Conservation (phyloP, 2,113 vertebrate species). For the Corythornis cristatus region DNA sequence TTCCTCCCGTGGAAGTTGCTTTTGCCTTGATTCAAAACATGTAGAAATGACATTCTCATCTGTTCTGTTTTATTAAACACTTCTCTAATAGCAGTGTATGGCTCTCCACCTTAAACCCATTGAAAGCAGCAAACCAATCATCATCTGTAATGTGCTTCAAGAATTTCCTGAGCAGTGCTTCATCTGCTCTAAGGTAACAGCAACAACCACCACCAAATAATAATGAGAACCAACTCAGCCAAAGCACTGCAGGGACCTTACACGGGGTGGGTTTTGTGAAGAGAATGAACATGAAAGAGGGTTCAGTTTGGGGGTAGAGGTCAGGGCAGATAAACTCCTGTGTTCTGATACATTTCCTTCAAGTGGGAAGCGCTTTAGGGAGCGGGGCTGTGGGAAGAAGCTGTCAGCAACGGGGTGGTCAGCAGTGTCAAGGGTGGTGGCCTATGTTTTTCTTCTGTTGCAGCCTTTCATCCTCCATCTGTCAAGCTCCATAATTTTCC, state of each 20-base stretch:
- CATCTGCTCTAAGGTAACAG: constrained; percentile 42
- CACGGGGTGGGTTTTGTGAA: constrained; percentile 76
- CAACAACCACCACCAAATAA: neutral
- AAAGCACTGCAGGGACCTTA: constrained; percentile 68
- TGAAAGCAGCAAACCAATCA: neutral
- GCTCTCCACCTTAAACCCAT: neutral
- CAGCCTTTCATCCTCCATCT: constrained; percentile 74
- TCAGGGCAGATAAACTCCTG: constrained; percentile 81
- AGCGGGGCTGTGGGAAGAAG: constrained; percentile 75
- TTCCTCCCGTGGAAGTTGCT: neutral
- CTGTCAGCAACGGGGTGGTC: constrained; percentile 62
- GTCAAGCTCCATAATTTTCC: constrained; percentile 71
- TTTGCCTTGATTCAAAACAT: neutral
- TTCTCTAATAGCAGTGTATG: neutral
- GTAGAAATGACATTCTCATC: neutral
- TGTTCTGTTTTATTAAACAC: neutral
- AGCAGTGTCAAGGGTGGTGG: constrained; percentile 71
- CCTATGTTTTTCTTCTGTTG: constrained; percentile 70
- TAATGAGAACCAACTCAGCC: constrained; percentile 69
- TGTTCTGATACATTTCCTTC: constrained; percentile 77
- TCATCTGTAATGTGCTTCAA: neutral
- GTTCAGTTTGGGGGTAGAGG: constrained; percentile 74
- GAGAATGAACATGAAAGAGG: constrained; percentile 79
- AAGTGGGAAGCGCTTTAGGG: constrained; percentile 72
- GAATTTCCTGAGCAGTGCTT: constrained; percentile 29